phyloP scores from a whole-genome alignment of 2,888 invertebrate species.

The Synergus itoensis region DNA sequence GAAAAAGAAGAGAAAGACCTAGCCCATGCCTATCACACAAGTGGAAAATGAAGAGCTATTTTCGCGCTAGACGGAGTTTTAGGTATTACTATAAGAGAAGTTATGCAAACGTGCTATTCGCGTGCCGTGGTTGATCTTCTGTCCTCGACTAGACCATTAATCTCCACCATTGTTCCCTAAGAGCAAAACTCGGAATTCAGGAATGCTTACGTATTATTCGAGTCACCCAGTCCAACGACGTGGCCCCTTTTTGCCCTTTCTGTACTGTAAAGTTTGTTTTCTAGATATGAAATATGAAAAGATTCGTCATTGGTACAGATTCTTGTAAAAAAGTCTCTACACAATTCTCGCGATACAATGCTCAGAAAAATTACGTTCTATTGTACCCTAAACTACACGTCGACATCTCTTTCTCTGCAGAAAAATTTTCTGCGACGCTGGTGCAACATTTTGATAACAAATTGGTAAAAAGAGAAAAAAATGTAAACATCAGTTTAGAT shows the following conservation, averaged over 20 bases:
- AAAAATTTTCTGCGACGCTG: not conserved
- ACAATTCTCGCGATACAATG: constrained; percentile 8
- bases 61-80: constrained; percentile 49
- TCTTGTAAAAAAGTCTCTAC: not conserved
- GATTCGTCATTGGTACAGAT: constrained; percentile 11
- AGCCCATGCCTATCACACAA: not conserved
- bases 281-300: constrained; percentile 25
- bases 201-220: constrained; percentile 62
- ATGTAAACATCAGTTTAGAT: no score
- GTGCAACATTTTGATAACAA: not conserved
- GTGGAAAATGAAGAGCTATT: constrained; percentile 48
- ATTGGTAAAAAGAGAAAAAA: not conserved
- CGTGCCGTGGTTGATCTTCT: constrained; percentile 51
- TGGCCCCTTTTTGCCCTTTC: constrained; percentile 22
- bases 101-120: constrained; percentile 58
- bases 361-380: constrained; percentile 1
- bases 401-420: not conserved
- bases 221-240: constrained; percentile 48
- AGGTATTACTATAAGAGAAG: constrained; percentile 60
- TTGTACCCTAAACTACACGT: not conserved
- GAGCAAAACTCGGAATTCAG: constrained; percentile 59
- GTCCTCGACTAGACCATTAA: constrained; percentile 62
- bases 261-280: constrained; percentile 30
- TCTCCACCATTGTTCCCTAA: constrained; percentile 67
- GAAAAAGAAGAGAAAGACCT: not conserved